A percentile compares a stretch with the other conserved stretches of the same genome.
These are phyloP conservation scores for Monopis laevigella DNA, from an alignment of 2,888 invertebrate genomes.

Conservation along the genomic window DNA sequence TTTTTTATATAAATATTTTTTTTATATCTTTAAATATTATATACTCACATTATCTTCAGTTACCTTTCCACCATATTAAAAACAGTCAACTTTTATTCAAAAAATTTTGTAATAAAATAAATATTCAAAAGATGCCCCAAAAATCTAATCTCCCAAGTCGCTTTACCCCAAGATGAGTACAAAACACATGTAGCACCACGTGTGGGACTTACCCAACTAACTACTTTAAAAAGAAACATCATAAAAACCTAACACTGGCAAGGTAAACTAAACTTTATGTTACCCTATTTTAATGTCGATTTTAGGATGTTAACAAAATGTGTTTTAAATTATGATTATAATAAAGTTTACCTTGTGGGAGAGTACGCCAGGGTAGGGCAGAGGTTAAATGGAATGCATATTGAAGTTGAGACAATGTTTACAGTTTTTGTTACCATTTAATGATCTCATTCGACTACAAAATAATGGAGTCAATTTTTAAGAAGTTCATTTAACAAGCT, in stretches of 20 bases:
- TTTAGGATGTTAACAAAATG: not conserved
- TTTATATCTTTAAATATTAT: too few species aligned
- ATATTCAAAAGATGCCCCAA: slow-evolving; percentile 32
- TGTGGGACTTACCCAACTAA: slow-evolving; percentile 34
- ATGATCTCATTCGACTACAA: too few species aligned
- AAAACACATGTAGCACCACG: slow-evolving; percentile 57
- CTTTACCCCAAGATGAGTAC: slow-evolving; percentile 35
- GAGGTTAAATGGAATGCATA: slow-evolving; percentile 54
- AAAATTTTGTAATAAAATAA: slow-evolving; percentile 9
- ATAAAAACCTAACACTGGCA: slow-evolving; percentile 15
- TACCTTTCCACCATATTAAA: too few species aligned
- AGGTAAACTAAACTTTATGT: not conserved
- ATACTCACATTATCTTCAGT: too few species aligned
- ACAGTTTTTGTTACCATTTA: too few species aligned
- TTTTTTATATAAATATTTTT: too few species aligned
- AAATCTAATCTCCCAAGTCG: slow-evolving; percentile 50
- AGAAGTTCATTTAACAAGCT: too few species aligned
- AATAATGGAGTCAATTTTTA: too few species aligned
- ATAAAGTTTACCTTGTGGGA: slow-evolving; percentile 53
- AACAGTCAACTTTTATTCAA: not conserved
- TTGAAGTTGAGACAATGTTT: too few species aligned
- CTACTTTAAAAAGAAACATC: slow-evolving; percentile 19
- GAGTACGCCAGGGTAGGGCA: slow-evolving; percentile 47
- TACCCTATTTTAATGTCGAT: not conserved
- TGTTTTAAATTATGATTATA: not conserved